These are phyloP conservation scores for Callyntrura guangdongensis DNA, from an alignment of 2,888 invertebrate species.

Conservation along the genomic window DNA sequence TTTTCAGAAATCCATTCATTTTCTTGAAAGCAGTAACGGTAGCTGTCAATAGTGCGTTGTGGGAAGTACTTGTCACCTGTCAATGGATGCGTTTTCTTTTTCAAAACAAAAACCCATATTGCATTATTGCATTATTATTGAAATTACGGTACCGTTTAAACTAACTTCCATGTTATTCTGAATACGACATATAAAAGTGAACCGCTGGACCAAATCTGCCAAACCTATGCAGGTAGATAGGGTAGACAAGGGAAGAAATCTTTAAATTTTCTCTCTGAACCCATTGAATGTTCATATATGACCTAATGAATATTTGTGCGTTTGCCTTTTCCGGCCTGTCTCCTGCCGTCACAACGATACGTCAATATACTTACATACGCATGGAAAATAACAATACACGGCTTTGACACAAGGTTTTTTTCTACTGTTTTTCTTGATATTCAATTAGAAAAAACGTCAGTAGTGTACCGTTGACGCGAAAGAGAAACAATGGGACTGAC, in stretches of 20 bases:
- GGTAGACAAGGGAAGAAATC: too few relatives aligned
- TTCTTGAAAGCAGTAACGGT: neutral
- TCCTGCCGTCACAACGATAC: neutral
- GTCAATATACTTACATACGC: neutral
- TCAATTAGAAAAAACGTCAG: constrained; percentile 20
- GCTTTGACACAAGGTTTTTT: neutral
- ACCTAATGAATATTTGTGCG: neutral
- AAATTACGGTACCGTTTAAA: too few relatives aligned
- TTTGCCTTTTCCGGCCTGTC: constrained; percentile 23
- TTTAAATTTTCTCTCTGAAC: too few relatives aligned
- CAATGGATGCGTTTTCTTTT: neutral
- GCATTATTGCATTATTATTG: too few relatives aligned
- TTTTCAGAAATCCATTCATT: neutral
- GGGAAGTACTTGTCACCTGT: constrained; percentile 11
- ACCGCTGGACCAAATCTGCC: too few relatives aligned
- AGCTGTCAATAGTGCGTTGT: neutral
- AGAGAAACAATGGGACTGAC: neutral
- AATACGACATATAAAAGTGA: too few relatives aligned
- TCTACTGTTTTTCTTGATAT: constrained; percentile 1
- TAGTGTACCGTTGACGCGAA: neutral
- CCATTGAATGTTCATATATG: too few relatives aligned
- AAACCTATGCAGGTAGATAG: too few relatives aligned
- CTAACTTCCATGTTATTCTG: too few relatives aligned
- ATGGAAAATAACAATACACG: neutral
- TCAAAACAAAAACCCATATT: too few relatives aligned